Evolutionary conservation across 1,140 invertebrate species (phyloP), one percentile per base, ranked within the genome.

Genomic region (Brachionus angularis): DNA sequence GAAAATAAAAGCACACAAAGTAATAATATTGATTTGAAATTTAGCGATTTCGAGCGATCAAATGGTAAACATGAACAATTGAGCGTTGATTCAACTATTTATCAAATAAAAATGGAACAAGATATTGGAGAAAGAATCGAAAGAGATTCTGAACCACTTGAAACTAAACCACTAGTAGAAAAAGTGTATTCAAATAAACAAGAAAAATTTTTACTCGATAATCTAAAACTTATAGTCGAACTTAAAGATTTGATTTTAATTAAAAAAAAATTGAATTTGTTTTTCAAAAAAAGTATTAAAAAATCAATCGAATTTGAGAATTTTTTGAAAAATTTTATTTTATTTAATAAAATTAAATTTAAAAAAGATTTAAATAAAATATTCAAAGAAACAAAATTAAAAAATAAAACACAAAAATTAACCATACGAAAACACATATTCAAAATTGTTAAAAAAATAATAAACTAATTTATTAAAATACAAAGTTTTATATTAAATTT

Each of bases 271-370:
- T 42, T 58, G 8, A 58, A 58, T 27, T 2, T 18, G 8, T 58
- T 58, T 58, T 21, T 58, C n/a, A 58, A 58, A 16, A 3, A 23
- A 39, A 58, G 39, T 39, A 16, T 58, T 1, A 36, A 58, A 58
- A 39, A 39, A 5, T 23, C 21, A 42, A 18, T 18, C 18, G 16
- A 58, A 39, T 58, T 39, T 58, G 18, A 7, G 12, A 58, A 23
- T 39, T 58, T 58, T 58, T 58, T 58, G n/a, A 36, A 39, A 36
- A 34, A 58, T 25, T 58, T 16, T 42, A 14, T 42, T 42, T 58
- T 58, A 39, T 8, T 18, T 42, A 23, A 58, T 42, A 58, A 58
- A 58, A 58, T 39, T 14, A 14, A 10, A 14, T 23, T 58, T 18
- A 42, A 23, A 39, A 21, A 58, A 23, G 33, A 42, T 14, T 4